Evolutionary conservation across 1,140 invertebrate species (phyloP).

Genomic region (Drosophila dunni): DNA sequence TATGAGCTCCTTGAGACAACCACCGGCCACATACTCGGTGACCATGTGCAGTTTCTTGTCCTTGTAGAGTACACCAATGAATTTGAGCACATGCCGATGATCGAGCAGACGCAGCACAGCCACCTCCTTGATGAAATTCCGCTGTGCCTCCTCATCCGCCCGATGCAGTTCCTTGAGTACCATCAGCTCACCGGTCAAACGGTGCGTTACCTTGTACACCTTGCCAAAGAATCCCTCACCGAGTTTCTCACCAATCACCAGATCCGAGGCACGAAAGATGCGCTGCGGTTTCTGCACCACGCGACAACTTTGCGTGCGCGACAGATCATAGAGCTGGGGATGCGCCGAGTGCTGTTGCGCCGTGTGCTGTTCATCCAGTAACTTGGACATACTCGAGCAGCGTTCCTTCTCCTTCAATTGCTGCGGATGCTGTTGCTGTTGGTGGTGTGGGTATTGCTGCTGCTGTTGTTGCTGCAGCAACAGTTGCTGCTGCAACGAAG

Average conservation of each 20-base stretch:
- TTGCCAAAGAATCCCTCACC: conserved; percentile 98
- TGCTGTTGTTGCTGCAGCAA: conserved; percentile 5
- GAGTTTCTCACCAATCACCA: conserved; percentile 93
- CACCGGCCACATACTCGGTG: conserved; percentile 96
- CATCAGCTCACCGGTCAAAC: conserved; percentile 96
- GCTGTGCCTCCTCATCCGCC: conserved; percentile 96
- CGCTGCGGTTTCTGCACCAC: conserved; percentile 90
- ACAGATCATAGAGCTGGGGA: conserved; percentile 88
- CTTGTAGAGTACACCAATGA: conserved; percentile 97
- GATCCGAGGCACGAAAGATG: conserved; percentile 94
- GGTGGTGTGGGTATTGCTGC: conserved; percentile 17
- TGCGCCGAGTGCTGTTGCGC: conserved; percentile 69
- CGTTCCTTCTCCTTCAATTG: conserved; percentile 89
- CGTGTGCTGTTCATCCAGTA: conserved; percentile 88
- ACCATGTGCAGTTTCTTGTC: conserved; percentile 96
- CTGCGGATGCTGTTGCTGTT: conserved; percentile 3
- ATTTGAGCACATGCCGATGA: conserved; percentile 95
- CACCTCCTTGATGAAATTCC: conserved; percentile 97
- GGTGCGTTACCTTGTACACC: conserved; percentile 95
- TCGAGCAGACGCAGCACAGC: conserved; percentile 94
- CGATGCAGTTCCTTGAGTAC: conserved; percentile 97
- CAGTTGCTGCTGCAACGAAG: conserved; percentile 14
- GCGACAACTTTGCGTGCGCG: conserved; percentile 94
- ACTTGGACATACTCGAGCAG: conserved; percentile 93
- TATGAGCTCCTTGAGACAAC: conserved; percentile 93